Conservation (phyloP, 2,888 invertebrate species). For the Archips xylosteana region DNA sequence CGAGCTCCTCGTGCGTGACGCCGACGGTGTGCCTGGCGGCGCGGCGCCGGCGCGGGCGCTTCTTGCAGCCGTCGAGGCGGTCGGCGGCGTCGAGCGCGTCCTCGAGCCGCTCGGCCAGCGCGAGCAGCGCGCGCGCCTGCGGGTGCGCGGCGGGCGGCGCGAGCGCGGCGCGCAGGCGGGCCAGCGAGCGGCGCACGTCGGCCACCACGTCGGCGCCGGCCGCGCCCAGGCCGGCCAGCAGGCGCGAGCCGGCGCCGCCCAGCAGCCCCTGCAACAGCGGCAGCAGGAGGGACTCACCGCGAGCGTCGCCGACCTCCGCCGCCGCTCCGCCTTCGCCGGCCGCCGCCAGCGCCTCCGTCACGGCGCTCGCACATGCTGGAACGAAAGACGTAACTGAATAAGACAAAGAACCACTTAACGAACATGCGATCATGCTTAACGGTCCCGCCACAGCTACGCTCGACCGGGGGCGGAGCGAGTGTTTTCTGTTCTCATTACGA, state of each 20-base stretch:
- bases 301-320: constrained; percentile 62
- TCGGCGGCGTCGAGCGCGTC: constrained; percentile 81
- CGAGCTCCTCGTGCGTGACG: constrained; percentile 92
- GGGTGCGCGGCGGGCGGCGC: constrained; percentile 83
- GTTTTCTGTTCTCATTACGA: too few species aligned
- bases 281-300: constrained; percentile 92
- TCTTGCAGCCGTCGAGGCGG: constrained; percentile 71
- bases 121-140: constrained; percentile 86
- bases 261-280: constrained; percentile 89
- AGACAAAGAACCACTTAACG: not conserved
- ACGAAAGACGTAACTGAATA: constrained; percentile 22
- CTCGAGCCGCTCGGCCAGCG: constrained; percentile 89
- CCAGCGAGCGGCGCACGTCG: constrained; percentile 92
- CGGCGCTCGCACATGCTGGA: constrained; percentile 78
- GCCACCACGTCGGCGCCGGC: constrained; percentile 88
- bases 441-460: too few species aligned
- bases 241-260: constrained; percentile 78
- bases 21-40: constrained; percentile 93
- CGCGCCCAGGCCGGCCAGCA: constrained; percentile 75
- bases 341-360: constrained; percentile 59
- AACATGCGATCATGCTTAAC: too few species aligned
- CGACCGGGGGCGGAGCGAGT: too few species aligned
- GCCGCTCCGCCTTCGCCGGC: not conserved
- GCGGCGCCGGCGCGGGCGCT: constrained; percentile 84
- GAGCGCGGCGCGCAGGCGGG: constrained; percentile 90